A percentile compares a stretch with the other conserved stretches of the same genome.
These are phyloP conservation scores for Paguma larvata DNA, from an alignment of 2,797 vertebrate species.

Conservation along the genomic window DNA sequence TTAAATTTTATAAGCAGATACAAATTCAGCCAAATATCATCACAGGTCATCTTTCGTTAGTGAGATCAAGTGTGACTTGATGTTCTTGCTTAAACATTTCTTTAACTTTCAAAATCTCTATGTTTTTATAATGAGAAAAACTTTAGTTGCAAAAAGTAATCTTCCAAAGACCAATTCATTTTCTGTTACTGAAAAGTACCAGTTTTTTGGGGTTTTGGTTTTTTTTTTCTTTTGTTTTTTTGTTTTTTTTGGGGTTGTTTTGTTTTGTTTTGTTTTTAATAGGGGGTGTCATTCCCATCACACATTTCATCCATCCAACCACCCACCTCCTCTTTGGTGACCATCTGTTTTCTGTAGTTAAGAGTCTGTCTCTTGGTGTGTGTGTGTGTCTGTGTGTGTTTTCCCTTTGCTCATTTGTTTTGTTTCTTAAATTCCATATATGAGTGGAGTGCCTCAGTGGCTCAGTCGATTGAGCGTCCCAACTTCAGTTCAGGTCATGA, in stretches of 20 bases:
- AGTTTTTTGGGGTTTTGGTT: too few species aligned
- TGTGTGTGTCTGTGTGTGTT: background rate
- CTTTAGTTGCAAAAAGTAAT: background rate
- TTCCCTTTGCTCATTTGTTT: background rate
- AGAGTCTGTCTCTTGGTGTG: background rate
- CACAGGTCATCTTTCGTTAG: background rate
- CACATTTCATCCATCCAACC: background rate
- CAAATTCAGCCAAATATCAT: background rate
- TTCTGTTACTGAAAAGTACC: background rate
- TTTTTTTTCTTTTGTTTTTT: background rate
- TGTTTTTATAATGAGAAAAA: background rate
- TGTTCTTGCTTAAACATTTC: background rate
- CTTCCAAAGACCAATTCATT: background rate
- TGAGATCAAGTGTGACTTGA: background rate
- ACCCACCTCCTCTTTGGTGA: background rate
- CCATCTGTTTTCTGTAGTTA: background rate
- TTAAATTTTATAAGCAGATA: constrained; percentile 5
- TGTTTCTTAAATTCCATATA: background rate
- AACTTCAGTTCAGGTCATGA: too few species aligned
- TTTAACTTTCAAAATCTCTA: background rate
- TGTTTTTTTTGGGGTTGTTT: too few species aligned
- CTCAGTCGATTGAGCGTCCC: too few species aligned
- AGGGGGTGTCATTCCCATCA: too few species aligned
- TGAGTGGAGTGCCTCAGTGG: background rate
- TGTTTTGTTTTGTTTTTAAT: too few species aligned